Percentiles rank a stretch among this genome's conserved stretches.
Evolutionary conservation across 2,113 vertebrate species (phyloP).

Genomic region (human): GRCh38 chr2:54586001-54586500

Average conservation of each 20-base stretch:
- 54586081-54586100: neutral
- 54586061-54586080: neutral
- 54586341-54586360: neutral
- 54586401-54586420: neutral
- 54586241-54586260: neutral
- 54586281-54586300: neutral
- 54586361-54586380: neutral
- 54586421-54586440: neutral
- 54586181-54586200: neutral
- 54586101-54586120: neutral
- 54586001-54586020: slow-evolving; percentile 53
- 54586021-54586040: slow-evolving; percentile 48
- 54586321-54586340: neutral
- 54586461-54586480: neutral
- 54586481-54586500: neutral
- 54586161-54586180: neutral
- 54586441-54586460: neutral
- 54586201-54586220: neutral
- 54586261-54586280: neutral
- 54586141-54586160: neutral
- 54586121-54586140: neutral
- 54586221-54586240: neutral
- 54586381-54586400: slow-evolving; percentile 32
- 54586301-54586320: neutral
- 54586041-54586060: neutral